phyloP scores from a whole-genome alignment of 92 coral and sea anemone genomes.

The Phymanthus crucifer region DNA sequence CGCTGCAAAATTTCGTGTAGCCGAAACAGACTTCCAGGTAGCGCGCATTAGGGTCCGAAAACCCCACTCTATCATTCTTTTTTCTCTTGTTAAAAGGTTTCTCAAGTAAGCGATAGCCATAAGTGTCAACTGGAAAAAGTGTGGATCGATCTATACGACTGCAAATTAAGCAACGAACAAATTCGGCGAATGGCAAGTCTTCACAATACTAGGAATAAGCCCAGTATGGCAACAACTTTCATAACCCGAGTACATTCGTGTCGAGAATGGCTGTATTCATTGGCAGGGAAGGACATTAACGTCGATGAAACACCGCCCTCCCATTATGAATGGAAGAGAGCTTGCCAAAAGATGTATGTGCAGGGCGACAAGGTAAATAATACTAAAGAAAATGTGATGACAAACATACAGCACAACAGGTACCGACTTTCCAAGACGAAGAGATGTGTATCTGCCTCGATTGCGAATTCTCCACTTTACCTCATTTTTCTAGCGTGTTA shows the following conservation, averaged over 20 bases:
- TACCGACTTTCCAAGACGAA: not conserved
- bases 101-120: conserved; percentile 8
- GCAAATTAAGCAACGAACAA: conserved; percentile 2
- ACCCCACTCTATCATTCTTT: too few relatives aligned
- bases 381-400: not conserved
- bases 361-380: not conserved
- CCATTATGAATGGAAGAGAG: conserved; percentile 17
- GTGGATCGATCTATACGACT: conserved; percentile 23
- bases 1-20: too few relatives aligned
- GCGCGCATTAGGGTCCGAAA: too few relatives aligned
- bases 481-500: not conserved
- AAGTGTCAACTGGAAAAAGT: conserved; percentile 14
- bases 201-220: conserved; percentile 18
- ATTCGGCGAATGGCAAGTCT: conserved; percentile 21
- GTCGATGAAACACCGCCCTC: conserved; percentile 35
- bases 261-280: conserved; percentile 16
- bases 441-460: too few relatives aligned
- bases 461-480: too few relatives aligned
- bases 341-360: conserved; percentile 32
- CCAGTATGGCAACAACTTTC: conserved; percentile 32
- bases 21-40: too few relatives aligned
- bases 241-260: conserved; percentile 31
- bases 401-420: not conserved
- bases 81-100: not conserved
- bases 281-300: conserved; percentile 7